Evolutionary conservation across 2,888 invertebrate genomes (phyloP).

Genomic region (Ophion ventricosus): DNA sequence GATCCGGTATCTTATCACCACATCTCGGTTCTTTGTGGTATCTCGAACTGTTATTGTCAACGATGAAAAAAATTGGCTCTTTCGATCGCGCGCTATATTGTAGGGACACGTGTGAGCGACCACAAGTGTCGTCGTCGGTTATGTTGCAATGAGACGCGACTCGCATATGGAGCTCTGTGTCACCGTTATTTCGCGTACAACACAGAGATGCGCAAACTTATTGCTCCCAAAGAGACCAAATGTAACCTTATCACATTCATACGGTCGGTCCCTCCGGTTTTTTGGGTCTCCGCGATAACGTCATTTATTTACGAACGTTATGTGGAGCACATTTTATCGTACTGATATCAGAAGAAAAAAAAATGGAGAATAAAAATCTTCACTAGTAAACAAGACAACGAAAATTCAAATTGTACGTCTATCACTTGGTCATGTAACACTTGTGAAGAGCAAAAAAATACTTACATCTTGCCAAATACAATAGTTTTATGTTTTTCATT

Average conservation of each 20-base stretch:
- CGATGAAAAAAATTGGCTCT: neutral
- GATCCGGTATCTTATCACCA: slow-evolving; percentile 17
- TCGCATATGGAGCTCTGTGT: neutral
- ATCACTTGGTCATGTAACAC: too few species aligned
- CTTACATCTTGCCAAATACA: too few species aligned
- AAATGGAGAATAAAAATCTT: neutral
- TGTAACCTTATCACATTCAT: neutral
- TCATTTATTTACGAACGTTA: neutral
- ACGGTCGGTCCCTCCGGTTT: neutral
- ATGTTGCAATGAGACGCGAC: neutral
- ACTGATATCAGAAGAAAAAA: neutral
- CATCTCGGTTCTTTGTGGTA: neutral
- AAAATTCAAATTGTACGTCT: neutral
- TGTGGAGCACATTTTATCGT: neutral
- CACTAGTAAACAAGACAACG: neutral
- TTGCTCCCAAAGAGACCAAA: neutral
- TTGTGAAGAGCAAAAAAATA: too few species aligned
- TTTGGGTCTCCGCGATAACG: slow-evolving; percentile 2
- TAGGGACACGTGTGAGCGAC: neutral
- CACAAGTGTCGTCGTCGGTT: slow-evolving; percentile 13
- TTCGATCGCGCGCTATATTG: neutral
- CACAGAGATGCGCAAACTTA: neutral
- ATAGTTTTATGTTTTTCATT: too few species aligned
- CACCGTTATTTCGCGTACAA: slow-evolving; percentile 6
- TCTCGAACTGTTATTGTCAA: slow-evolving; percentile 2